These are phyloP conservation scores for Cyprinodon brontotheroides DNA, from an alignment of 2,113 vertebrate genomes.

Conservation along the genomic window DNA sequence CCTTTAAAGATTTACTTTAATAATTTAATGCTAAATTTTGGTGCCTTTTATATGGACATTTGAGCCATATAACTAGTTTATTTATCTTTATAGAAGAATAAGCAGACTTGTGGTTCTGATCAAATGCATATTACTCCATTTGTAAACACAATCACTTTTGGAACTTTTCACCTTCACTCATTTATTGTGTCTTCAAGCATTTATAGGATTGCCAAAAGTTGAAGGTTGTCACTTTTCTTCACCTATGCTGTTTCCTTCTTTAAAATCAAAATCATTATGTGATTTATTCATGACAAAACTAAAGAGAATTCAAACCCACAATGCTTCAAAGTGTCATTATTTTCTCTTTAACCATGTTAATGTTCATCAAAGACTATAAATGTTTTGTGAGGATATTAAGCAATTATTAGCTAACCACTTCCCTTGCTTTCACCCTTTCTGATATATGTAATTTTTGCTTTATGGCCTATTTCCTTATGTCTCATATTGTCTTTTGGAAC, in stretches of 20 bases:
- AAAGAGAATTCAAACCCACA: too few species aligned
- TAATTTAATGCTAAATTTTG: background rate
- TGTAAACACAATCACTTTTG: background rate
- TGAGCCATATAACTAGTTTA: background rate
- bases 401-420: background rate
- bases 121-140: background rate
- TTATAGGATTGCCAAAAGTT: too few species aligned
- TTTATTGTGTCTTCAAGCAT: too few species aligned
- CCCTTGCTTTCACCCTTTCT: background rate
- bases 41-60: conserved; percentile 1
- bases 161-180: too few species aligned
- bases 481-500: conserved; percentile 17
- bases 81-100: conserved; percentile 6
- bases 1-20: background rate
- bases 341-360: too few species aligned
- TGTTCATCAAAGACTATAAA: background rate
- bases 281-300: too few species aligned
- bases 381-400: too few species aligned
- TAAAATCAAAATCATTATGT: too few species aligned
- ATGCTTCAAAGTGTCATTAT: too few species aligned
- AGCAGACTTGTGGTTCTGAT: conserved; percentile 16
- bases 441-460: background rate
- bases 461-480: conserved; percentile 1
- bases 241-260: too few species aligned
- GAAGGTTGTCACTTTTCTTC: too few species aligned